Percentiles rank a stretch among this genome's conserved stretches.
Evolutionary conservation across 2,888 invertebrate genomes (phyloP).

Genomic region (Eugnorisma glareosa): DNA sequence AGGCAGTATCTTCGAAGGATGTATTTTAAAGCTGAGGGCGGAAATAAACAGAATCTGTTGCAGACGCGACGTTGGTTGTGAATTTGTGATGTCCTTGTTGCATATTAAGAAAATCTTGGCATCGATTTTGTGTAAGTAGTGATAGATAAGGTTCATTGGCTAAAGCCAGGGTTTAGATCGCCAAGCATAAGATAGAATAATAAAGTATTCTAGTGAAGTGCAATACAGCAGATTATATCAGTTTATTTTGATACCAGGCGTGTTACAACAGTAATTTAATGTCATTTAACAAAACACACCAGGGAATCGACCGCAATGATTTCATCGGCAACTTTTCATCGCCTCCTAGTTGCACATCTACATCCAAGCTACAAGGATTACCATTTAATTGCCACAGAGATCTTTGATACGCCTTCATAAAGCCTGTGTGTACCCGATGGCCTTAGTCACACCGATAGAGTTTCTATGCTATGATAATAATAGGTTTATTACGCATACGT

Average conservation of each 20-base stretch:
- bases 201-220: not conserved
- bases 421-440: slow-evolving; percentile 69
- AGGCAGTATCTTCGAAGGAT: not conserved
- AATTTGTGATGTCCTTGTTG: not conserved
- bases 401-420: slow-evolving; percentile 73
- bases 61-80: not conserved
- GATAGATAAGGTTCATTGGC: slow-evolving; percentile 9
- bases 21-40: not conserved
- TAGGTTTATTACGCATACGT: slow-evolving; percentile 44
- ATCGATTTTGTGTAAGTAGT: not conserved
- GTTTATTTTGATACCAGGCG: slow-evolving; percentile 5
- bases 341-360: slow-evolving; percentile 45
- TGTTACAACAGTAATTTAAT: not conserved
- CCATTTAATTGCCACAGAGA: slow-evolving; percentile 80
- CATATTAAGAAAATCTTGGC: not conserved
- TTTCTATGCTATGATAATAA: slow-evolving; percentile 56
- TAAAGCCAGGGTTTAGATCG: slow-evolving; percentile 12
- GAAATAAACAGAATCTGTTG: not conserved
- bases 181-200: slow-evolving; percentile 33
- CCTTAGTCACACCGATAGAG: slow-evolving; percentile 64
- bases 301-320: not conserved
- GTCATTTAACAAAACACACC: not conserved
- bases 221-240: slow-evolving; percentile 12
- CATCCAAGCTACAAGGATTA: slow-evolving; percentile 73
- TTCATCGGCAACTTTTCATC: slow-evolving; percentile 46